phyloP scores from a whole-genome alignment of 2,113 vertebrate genomes.

The Caloenas nicobarica region DNA sequence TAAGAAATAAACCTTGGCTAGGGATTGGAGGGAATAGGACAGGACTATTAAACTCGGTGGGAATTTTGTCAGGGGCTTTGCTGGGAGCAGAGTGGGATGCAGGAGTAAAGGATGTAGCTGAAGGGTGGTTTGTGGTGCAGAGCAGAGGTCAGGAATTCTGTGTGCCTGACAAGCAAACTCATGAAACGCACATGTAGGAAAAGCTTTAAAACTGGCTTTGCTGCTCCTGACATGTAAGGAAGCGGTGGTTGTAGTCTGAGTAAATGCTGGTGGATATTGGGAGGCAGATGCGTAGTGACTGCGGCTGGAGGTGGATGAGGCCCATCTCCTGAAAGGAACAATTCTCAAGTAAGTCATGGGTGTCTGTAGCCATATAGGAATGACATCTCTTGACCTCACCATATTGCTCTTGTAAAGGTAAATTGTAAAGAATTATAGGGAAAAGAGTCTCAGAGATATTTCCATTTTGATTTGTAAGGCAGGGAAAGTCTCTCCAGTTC shows the following conservation, averaged over 20 bases:
- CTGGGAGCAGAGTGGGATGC: not conserved
- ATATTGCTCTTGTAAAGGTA: not conserved
- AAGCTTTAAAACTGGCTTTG: not conserved
- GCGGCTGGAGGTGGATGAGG: not conserved
- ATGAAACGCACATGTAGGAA: not conserved
- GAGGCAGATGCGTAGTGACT: not conserved
- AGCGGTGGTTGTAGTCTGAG: not conserved
- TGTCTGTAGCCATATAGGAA: not conserved
- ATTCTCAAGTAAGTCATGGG: not conserved
- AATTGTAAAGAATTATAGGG: not conserved
- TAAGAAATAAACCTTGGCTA: conserved; percentile 33
- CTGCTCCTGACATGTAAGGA: not conserved
- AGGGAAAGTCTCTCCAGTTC: not conserved
- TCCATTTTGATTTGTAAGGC: not conserved
- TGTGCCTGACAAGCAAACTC: not conserved
- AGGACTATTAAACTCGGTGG: not conserved
- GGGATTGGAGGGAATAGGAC: not conserved
- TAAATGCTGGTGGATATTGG: not conserved
- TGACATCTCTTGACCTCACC: not conserved
- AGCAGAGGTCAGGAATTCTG: not conserved
- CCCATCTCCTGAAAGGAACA: not conserved
- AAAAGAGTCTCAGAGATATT: not conserved
- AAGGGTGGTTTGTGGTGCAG: not conserved
- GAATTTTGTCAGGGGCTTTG: conserved; percentile 18
- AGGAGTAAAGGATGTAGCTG: not conserved